Percentiles rank a stretch among this genome's conserved stretches.
These are phyloP conservation scores for Brienomyrus longianalis DNA, from an alignment of 2,113 vertebrate species.

Conservation along the genomic window DNA sequence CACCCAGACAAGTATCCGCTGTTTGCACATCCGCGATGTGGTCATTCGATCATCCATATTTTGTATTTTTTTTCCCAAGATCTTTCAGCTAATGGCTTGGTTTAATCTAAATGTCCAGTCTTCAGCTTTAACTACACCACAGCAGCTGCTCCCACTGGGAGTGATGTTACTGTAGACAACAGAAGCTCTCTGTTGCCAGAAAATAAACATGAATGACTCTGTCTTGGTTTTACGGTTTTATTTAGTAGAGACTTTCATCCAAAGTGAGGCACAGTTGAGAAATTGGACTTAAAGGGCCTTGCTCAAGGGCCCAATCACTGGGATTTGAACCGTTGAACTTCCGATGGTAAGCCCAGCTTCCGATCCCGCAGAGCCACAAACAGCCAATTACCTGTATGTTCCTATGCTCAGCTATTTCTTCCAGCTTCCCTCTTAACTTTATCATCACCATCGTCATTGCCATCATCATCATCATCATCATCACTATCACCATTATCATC, in stretches of 20 bases:
- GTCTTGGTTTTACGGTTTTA: not conserved
- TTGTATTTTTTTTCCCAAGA: not conserved
- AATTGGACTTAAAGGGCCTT: not conserved
- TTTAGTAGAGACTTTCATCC: not conserved
- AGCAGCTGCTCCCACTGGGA: not conserved
- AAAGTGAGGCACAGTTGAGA: not conserved
- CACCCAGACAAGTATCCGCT: not conserved
- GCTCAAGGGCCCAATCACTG: not conserved
- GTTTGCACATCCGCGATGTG: not conserved
- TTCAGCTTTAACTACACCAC: not conserved
- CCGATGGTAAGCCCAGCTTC: not conserved
- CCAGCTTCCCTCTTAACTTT: not conserved
- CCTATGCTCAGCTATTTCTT: not conserved
- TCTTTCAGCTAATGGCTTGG: not conserved
- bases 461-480: not conserved
- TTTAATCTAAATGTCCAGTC: not conserved
- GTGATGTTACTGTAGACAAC: not conserved
- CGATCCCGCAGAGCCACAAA: not conserved
- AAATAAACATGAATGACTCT: not conserved
- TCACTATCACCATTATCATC: not conserved
- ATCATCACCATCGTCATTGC: not conserved
- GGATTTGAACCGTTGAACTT: not conserved
- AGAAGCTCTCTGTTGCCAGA: not conserved
- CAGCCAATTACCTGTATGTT: not conserved
- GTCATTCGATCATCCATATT: not conserved